Evolutionary conservation across 2,888 invertebrate species (phyloP), one percentile per base, ranked within the genome.

Genomic region (Amorpha juglandis): DNA sequence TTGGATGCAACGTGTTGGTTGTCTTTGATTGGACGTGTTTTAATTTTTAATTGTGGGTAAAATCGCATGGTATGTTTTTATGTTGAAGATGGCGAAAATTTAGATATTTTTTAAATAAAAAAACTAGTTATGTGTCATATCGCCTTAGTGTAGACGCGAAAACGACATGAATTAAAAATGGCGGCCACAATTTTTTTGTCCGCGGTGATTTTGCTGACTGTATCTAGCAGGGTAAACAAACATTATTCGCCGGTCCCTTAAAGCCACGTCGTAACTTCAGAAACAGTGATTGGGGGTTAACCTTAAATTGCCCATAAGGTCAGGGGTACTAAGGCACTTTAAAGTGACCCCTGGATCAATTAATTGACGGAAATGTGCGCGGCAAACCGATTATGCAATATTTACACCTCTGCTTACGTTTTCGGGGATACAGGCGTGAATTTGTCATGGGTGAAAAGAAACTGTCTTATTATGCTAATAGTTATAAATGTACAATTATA

Each of bases 191-290:
- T 35, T 6, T 12, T 55, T n/a, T 38, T 16, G 58, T 58, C 58
- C 38, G 38, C 55, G 55, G 4, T 27, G 27, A 11, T 6, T 42
- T 19, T 38, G 55, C 38, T 35, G 55, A 58, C 58, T 19, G 50
- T 19, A 50, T 42, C 6, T 58, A 42, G 58, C 58, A 58, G 58
- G 42, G 58, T 58, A 58, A 42, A 19, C 6, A 38, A 38, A 27
- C 11, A 16, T 27, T 27, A 27, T 58, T 38, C 42, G 58, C 58
- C 58, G 58, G 58, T 42, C 58, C 58, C 38, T 14, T 16, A 11
- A 12, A 19, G 42, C 14, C 9, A 42, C 38, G 42, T 16, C 19
- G 58, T 58, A 38, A 58, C 50, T 58, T 2, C 38, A 19, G 58
- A 19, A 8, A 16, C 11, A 11, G 14, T 45, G 45, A 11, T 14